Evolutionary conservation across 2,797 vertebrate species (phyloP), one percentile per base, ranked within the genome.

Genomic region (Pangasius sanitwongsei): DNA sequence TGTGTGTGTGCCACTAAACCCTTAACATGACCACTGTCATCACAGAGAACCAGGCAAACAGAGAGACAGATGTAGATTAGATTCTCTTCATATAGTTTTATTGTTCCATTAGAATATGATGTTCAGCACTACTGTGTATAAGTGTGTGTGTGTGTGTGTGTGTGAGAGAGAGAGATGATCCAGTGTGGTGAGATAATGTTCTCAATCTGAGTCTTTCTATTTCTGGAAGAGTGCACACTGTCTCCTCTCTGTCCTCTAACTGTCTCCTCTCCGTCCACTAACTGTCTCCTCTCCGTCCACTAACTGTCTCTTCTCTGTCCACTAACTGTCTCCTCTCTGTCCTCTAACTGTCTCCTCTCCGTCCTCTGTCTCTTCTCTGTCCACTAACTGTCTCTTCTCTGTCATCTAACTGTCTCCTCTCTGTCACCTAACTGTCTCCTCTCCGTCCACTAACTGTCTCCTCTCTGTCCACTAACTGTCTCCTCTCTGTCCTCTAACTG

Each of bases 191-290:
- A 69, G 48, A 82, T 87, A 59, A 85, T 67, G 63, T 86, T 86
- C 63, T 75, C 83, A 57, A n/a, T 41, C 15, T 12, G 78, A 53
- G 11, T 69, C 34, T 86, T 72, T 86, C 83, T 89, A 89, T 86
- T 89, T 50, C 78, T 86, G 88, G 61, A 82, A 34, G 11, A 18
- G n/a, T 37, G 11, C 67, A 53, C 48, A 13, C 81, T 28, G 28
- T 48, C n/a, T 25, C 65, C 83, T 13, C 2, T 16, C 63, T 31
- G 28, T 70, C 83, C 48, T 16, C 37, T 6, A 13, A 48, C 41
- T 67, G 61, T 57, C 55, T 34, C n/a, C 18, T 70, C 13, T 37
- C 16, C 6, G 11, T 72, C 37, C 70, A 20, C 70, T 9, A 28
- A 20, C 44, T 69, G 41, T 13, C 59, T 57, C 31, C 25, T 70